Percentiles rank a stretch among this genome's conserved stretches.
phyloP scores from a whole-genome alignment of 2,113 vertebrate species.

The Seriola quinqueradiata region DNA sequence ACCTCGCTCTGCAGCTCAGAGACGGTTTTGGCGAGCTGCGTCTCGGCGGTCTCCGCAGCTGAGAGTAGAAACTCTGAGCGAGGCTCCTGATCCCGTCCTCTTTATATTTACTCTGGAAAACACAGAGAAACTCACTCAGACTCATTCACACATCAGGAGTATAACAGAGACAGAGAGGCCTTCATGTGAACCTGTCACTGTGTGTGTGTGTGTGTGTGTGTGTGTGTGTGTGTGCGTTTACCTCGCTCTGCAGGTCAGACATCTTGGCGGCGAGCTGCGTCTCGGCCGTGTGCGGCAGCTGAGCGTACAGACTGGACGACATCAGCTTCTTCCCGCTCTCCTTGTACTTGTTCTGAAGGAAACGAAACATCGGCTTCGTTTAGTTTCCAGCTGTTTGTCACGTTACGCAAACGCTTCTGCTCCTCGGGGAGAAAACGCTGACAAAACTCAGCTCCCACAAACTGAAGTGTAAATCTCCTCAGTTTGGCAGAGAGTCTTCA shows the following conservation, averaged over 20 bases:
- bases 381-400: no score
- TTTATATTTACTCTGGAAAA: constrained; percentile 72
- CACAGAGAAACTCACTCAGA: neutral
- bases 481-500: no score
- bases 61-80: constrained; percentile 68
- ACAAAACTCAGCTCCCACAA: neutral
- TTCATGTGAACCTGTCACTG: neutral
- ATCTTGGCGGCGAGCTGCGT: constrained; percentile 78
- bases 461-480: constrained; percentile 13
- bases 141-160: neutral
- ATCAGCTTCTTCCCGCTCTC: constrained; percentile 50
- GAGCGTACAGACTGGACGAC: constrained; percentile 75
- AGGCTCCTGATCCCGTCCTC: constrained; percentile 56
- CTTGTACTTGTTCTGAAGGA: constrained; percentile 76
- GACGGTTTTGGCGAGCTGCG: constrained; percentile 61
- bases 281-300: constrained; percentile 77
- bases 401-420: neutral
- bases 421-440: neutral
- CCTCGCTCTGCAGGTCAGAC: constrained; percentile 77
- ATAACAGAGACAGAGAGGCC: no score
- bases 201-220: no score
- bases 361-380: neutral
- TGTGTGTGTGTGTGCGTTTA: constrained; percentile 1
- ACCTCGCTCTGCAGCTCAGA: constrained; percentile 87
- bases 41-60: constrained; percentile 61